Evolutionary conservation across 2,113 vertebrate genomes (phyloP), one percentile per base, ranked within the genome.

Genomic region (Centropristis striata): DNA sequence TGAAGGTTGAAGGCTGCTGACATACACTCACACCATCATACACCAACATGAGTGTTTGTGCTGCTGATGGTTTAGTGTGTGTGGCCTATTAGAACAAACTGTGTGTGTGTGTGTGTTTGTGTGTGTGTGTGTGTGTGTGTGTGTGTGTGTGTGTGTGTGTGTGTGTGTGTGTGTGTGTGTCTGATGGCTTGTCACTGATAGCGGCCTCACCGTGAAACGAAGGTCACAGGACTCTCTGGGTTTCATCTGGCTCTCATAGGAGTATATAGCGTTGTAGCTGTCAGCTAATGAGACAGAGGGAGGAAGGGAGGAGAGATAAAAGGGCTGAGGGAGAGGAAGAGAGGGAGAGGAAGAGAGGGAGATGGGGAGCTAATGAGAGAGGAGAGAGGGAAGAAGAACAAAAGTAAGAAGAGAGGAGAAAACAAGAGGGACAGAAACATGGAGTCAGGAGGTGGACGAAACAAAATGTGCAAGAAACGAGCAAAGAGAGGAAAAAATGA

Each of bases 171-270:
- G 72, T 53, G 58, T 25, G 74, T 77, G 73, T 65, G 75, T 86
- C 89, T 93, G 92, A 93, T 91, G 85, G 89, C 82, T 88, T 92
- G 92, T 94, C 93, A 91, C 88, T 88, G 93, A 94, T 92, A 93
- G 88, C 71, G 83, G 82, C 80, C 92, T 70, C 71, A 28, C 64
- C 51, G 63, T 86, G 86, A 89, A 86, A 76, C 72, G 75, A 94
- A 94, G 93, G 94, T 95, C 94, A 92, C 75, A 15, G 78, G 47
- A 71, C 88, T 91, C 85, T 81, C 74, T 65, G 81, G 80, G 85
- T 92, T 93, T 93, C 92, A 93, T 92, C 89, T 90, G 85, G 82
- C 86, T 88, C 88, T 94, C 90, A 75, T 55, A 85, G 90, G 88
- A 89, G 86, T 83, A 76, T n/a, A n/a, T n/a, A n/a, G 81, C 63